Percentiles rank a stretch among this genome's conserved stretches.
phyloP scores from a whole-genome alignment of 2,113 vertebrate species.

The Corythaeola cristata region DNA sequence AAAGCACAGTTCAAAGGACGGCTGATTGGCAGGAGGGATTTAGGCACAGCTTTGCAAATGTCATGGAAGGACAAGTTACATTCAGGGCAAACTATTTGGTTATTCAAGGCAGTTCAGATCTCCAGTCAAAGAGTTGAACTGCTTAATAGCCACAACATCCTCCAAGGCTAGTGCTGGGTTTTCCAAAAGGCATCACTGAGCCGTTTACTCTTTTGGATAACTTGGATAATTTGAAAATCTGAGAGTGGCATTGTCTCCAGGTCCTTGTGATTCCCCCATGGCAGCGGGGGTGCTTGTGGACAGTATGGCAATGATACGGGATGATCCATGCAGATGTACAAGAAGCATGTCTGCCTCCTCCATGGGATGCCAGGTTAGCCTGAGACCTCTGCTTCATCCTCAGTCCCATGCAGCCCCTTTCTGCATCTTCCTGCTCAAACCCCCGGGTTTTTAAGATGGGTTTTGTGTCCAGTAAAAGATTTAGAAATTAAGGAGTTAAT shows the following conservation, averaged over 20 bases:
- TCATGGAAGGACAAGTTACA: neutral
- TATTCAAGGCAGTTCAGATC: neutral
- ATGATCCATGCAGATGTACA: neutral
- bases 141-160: neutral
- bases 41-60: neutral
- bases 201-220: neutral
- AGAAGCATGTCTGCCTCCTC: neutral
- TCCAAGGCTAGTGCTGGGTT: neutral
- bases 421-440: neutral
- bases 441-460: neutral
- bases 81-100: neutral
- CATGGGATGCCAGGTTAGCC: neutral
- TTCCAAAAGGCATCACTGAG: neutral
- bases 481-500: neutral
- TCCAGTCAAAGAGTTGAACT: neutral
- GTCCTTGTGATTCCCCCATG: accelerated
- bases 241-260: neutral
- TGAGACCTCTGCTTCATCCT: neutral
- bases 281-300: neutral
- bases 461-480: neutral
- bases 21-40: neutral
- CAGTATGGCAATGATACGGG: accelerated
- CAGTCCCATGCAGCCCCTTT: neutral
- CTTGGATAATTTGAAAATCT: neutral
- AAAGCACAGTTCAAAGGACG: neutral